Conservation (phyloP, 2,888 invertebrate species). For the Euclidia mi region DNA sequence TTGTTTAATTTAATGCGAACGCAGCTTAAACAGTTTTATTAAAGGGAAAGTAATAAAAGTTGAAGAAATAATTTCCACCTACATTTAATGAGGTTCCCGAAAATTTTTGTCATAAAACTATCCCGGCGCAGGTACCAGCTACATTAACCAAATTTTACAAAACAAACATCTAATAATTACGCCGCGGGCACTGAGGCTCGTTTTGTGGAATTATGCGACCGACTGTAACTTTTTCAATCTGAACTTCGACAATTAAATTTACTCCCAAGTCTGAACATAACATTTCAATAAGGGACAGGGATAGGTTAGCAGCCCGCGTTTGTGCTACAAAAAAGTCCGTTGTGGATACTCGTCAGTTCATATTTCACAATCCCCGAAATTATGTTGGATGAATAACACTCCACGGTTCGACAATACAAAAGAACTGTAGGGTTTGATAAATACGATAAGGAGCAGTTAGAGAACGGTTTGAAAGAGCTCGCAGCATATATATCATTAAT, state of each 20-base stretch:
- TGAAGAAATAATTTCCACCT: constrained; percentile 75
- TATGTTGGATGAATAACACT: constrained; percentile 33
- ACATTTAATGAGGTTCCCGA: constrained; percentile 69
- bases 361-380: constrained; percentile 26
- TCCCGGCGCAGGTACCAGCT: constrained; percentile 60
- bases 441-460: constrained; percentile 72
- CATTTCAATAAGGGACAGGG: constrained; percentile 82
- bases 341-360: constrained; percentile 29
- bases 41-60: constrained; percentile 69
- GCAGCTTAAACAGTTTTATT: constrained; percentile 60
- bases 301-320: constrained; percentile 65
- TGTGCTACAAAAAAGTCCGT: constrained; percentile 53
- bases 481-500: constrained; percentile 83
- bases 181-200: constrained; percentile 71
- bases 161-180: constrained; percentile 86
- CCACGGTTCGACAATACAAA: constrained; percentile 54
- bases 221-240: constrained; percentile 87
- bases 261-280: constrained; percentile 80
- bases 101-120: constrained; percentile 77
- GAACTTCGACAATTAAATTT: constrained; percentile 89
- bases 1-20: constrained; percentile 53
- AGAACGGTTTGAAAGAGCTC: constrained; percentile 73
- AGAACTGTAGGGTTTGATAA: constrained; percentile 65
- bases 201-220: constrained; percentile 83
- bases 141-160: constrained; percentile 85